Base-by-base conservation (phyloP, 2,797 vertebrate species). In the Dromococcyx pavoninus region DNA sequence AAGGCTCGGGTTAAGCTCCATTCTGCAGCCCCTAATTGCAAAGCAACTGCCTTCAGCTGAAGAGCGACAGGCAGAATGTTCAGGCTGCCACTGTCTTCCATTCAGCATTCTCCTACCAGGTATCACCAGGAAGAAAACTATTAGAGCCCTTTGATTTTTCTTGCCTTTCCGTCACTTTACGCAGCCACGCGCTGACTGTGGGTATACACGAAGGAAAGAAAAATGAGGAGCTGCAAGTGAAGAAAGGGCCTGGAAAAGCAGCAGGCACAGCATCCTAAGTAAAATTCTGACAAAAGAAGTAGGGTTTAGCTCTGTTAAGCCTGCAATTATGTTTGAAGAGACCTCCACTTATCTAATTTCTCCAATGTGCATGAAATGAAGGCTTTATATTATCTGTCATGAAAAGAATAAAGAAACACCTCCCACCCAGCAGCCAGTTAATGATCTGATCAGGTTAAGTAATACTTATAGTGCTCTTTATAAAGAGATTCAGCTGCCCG, bases 131-230 rank as follows among this genome's bases (percentile, higher is more conserved):
- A 48, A 69, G 71, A 17, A 28, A 53, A 23, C 13, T 54, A 4
- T 33, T 35, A 54, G 43, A 71, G 30, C 10, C 2, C 11, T 30
- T 11, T 3, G 23, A 48, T 23, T 13, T 72, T 19, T 17, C 7
- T 41, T 67, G 14, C 19, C n/a, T 13, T 71, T 78, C 70, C 39
- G 19, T 2, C 3, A 24, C 32, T 81, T 67, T 54, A 58, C 58
- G 37, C 6, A n/a, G 17, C 27, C 23, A n/a, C 4, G 5, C 0
- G 1, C 15, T 71, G 48, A 16, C 48, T 32, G 23, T 13, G n/a
- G 50, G 33, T 10, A 44, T 4, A 33, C n/a, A 51, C 13, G 13
- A 7, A 43, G 28, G 33, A 24, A 35, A 73, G 33, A 48, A 39
- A 53, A 15, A 37, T n/a, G 66, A 51, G 65, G 9, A 46, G 16